Evolutionary conservation across 2,888 invertebrate species (phyloP).

Genomic region (Euphydryas editha): DNA sequence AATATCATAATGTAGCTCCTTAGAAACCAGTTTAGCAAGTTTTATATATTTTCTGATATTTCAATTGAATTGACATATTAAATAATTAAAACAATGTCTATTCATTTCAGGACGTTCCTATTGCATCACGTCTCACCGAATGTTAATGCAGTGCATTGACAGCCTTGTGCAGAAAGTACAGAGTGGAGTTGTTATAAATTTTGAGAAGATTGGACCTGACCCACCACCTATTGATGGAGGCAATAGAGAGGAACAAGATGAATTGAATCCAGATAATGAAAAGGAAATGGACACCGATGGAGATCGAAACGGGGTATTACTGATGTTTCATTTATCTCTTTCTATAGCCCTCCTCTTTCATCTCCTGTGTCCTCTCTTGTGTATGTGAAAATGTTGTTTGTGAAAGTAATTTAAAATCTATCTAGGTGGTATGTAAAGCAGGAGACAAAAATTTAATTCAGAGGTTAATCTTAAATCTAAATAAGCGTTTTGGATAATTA

Average conservation of each 20-base stretch:
- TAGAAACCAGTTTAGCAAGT: slow-evolving; percentile 60
- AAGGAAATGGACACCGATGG: slow-evolving; percentile 76
- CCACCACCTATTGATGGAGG: slow-evolving; percentile 87
- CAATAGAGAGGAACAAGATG: slow-evolving; percentile 75
- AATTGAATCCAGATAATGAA: slow-evolving; percentile 67
- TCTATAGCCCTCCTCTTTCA: neutral
- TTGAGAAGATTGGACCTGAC: slow-evolving; percentile 97
- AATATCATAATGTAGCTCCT: slow-evolving; percentile 56
- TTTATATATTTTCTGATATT: too few species aligned
- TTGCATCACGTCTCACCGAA: slow-evolving; percentile 96
- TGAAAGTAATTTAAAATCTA: too few species aligned
- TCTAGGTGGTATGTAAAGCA: too few species aligned
- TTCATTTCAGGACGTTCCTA: slow-evolving; percentile 92
- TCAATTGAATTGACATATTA: too few species aligned
- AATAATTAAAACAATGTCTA: neutral
- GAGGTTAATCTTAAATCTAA: too few species aligned
- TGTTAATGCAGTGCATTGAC: slow-evolving; percentile 98
- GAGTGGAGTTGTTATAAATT: slow-evolving; percentile 98
- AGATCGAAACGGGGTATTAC: slow-evolving; percentile 79
- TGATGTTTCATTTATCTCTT: neutral
- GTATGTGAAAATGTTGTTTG: neutral
- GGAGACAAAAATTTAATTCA: too few species aligned
- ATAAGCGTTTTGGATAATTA: too few species aligned
- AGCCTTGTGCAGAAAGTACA: slow-evolving; percentile 98
- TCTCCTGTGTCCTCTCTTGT: neutral